A percentile compares a stretch with the other conserved stretches of the same genome.
Evolutionary conservation across 2,113 vertebrate genomes (phyloP).

Genomic region (Turdus rufiventris): DNA sequence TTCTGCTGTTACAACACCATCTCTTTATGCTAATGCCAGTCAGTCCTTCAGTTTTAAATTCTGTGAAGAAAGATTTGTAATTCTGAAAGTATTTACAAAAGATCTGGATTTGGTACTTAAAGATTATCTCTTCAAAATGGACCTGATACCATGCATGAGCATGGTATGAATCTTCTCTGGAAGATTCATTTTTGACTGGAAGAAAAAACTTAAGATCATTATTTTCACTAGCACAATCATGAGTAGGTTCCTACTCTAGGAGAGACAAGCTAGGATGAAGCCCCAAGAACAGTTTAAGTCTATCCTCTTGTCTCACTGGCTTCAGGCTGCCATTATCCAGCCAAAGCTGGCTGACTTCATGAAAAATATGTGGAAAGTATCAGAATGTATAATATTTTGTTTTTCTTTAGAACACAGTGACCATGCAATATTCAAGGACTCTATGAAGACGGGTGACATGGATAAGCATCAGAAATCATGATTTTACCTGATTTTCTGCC

Average conservation of each 20-base stretch:
- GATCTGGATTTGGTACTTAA: rapidly evolving
- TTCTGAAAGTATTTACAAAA: background rate
- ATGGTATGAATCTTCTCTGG: background rate
- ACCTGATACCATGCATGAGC: background rate
- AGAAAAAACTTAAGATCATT: background rate
- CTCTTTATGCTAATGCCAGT: background rate
- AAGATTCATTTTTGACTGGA: background rate
- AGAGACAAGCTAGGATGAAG: background rate
- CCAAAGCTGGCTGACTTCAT: background rate
- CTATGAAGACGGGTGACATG: rapidly evolving
- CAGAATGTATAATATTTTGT: background rate
- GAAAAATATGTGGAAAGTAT: background rate
- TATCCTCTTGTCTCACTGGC: background rate
- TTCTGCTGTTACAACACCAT: rapidly evolving
- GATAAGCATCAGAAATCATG: background rate
- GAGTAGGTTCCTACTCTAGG: background rate
- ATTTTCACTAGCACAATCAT: background rate
- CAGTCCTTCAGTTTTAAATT: background rate
- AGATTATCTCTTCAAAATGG: background rate
- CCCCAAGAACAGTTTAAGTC: background rate
- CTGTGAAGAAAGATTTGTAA: background rate
- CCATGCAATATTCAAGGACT: background rate
- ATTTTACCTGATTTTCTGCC: background rate
- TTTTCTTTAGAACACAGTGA: background rate
- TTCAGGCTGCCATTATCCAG: background rate